Evolutionary conservation across 2,888 invertebrate genomes (phyloP), one percentile per base, ranked within the genome.

Genomic region (Conchocele bisecta): DNA sequence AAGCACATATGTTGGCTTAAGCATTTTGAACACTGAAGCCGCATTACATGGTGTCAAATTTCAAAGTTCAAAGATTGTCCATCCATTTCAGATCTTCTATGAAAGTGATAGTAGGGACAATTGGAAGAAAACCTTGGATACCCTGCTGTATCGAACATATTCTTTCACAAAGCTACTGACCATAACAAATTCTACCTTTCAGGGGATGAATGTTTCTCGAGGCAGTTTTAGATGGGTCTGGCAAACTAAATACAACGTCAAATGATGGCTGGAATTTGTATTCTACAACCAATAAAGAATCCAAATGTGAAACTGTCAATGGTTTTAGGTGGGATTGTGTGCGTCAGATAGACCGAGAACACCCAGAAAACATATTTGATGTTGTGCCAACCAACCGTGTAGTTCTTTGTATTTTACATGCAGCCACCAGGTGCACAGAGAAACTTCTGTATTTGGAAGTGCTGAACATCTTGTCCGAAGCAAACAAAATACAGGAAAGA

Each of bases 121-220:
- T 46, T 6, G 11, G n/a, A n/a, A 35, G 37, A n/a, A 13, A 35
- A 35, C 11, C 37, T 11, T 35, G 37, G 37, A n/a, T 35, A 35
- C 33, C 15, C 17, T 53, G 17, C 20, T 20, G 15, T 24, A 33
- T n/a, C n/a, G n/a, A n/a, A n/a, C n/a, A n/a, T n/a, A n/a, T n/a
- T n/a, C n/a, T n/a, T n/a, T n/a, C n/a, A n/a, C n/a, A n/a, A n/a
- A n/a, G n/a, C n/a, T n/a, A n/a, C n/a, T n/a, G n/a, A n/a, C n/a
- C n/a, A n/a, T n/a, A n/a, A n/a, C n/a, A n/a, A n/a, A n/a, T n/a
- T n/a, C n/a, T n/a, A n/a, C n/a, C n/a, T n/a, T n/a, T n/a, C n/a
- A 11, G 42, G 42, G 9, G 42, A 42, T 42, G 42, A 42, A 42
- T 42, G 42, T 42, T 42, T n/a, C 42, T 42, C 9, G 42, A 42